Percentiles rank a stretch among this genome's conserved stretches.
Evolutionary conservation across 1,140 invertebrate genomes (phyloP).

Genomic region (Drosophila sturtevanti): DNA sequence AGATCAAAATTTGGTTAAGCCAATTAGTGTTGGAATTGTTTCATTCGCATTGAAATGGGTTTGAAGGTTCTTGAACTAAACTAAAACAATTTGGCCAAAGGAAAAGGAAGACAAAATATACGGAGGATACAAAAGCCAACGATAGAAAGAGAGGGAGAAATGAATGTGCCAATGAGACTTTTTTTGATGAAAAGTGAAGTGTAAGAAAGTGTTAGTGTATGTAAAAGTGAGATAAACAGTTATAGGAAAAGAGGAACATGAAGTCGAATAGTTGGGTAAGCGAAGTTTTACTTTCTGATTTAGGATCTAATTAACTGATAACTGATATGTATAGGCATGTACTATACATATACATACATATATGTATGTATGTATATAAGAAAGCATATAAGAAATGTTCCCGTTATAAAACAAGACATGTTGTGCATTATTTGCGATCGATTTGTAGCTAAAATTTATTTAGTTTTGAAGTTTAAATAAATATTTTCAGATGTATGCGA

Average conservation of each 20-base stretch:
- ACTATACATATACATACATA: too few species aligned
- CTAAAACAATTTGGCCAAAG: neutral
- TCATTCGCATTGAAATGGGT: neutral
- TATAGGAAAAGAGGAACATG: neutral
- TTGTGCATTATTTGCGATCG: slow-evolving; percentile 27
- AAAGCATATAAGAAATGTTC: too few species aligned
- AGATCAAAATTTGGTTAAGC: neutral
- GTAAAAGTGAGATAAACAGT: neutral
- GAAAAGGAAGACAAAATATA: neutral
- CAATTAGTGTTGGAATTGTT: neutral
- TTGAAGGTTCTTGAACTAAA: neutral
- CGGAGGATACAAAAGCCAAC: neutral
- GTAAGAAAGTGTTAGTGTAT: neutral
- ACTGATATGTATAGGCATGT: too few species aligned
- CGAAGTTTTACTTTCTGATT: neutral
- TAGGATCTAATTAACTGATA: neutral
- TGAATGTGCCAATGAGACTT: neutral
- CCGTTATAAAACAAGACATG: slow-evolving; percentile 19
- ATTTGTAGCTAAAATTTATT: slow-evolving; percentile 50
- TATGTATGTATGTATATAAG: too few species aligned
- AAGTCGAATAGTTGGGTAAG: neutral
- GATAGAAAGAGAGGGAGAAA: too few species aligned
- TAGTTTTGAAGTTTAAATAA: slow-evolving; percentile 57
- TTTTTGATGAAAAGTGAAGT: neutral
- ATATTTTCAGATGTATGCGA: slow-evolving; percentile 55